Evolutionary conservation across 2,113 vertebrate species (phyloP), one percentile per base, ranked within the genome.

Genomic region (Percina caprodes): DNA sequence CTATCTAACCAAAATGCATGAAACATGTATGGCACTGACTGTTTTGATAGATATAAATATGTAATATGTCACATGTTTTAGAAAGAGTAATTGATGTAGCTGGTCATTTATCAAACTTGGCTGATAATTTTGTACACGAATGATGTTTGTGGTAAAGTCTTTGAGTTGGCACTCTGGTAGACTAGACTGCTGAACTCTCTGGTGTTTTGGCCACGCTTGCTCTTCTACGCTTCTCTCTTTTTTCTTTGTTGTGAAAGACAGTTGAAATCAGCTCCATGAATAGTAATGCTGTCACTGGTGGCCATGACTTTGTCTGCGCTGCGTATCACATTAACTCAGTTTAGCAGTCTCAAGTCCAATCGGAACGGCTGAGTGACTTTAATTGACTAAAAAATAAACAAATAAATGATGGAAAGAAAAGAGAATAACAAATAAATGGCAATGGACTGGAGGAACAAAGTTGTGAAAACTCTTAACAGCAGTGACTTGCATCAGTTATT

Each of bases 321-420:
- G 23, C 19, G 42, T 86, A 58, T 72, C 45, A 68, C 54, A 74
- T 77, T 21, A 69, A 58, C 46, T 77, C 30, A 42, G 75, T 48
- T 74, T 23, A 70, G 76, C 63, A 56, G 55, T 52, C 49, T 55
- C 71, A 33, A 24, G 21, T 75, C 52, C 66, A 82, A 73, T 80
- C 62, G 23, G 51, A 51, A 69, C 2, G 19, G 72, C 71, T 79
- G 74, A 83, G 85, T 89, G 86, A 85, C 82, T 78, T 76, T 69
- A 74, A 79, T 79, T 83, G 85, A 52, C 67, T 59, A 15, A 72
- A 79, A 66, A 69, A 60, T 46, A 63, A 66, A 56, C 14, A 16
- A 9, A 58, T 23, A 9, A 30, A 72, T 30, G 19, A 62, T 19
- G 6, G n/a, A 51, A 63, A 39, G 49, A 67, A 56, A 68, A 24